Conservation (phyloP, 2,797 vertebrate genomes). For the Bradypus variegatus region DNA sequence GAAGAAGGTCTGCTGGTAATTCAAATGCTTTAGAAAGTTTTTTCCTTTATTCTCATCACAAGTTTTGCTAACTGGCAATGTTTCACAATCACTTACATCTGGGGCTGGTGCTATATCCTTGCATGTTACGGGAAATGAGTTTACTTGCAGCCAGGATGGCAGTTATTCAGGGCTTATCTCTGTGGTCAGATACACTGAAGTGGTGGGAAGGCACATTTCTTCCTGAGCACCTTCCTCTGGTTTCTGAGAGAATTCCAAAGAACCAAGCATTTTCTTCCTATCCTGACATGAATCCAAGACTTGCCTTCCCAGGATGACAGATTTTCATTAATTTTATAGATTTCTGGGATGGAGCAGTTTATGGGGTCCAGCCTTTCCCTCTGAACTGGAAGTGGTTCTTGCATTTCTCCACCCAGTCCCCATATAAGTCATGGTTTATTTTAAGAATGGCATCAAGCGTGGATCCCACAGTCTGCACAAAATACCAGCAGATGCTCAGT, state of each 20-base stretch:
- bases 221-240: not conserved
- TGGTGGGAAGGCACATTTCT: not conserved
- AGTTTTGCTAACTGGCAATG: not conserved
- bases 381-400: slow-evolving; percentile 52
- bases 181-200: not conserved
- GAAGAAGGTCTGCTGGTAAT: not conserved
- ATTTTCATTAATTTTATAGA: slow-evolving; percentile 18
- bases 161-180: not conserved
- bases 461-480: slow-evolving; percentile 51
- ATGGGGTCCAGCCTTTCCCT: slow-evolving; percentile 58
- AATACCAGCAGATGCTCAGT: slow-evolving; percentile 53
- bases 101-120: not conserved
- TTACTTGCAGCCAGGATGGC: not conserved
- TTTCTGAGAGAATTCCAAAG: not conserved
- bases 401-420: slow-evolving; percentile 21
- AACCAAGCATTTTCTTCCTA: not conserved
- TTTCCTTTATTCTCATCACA: not conserved
- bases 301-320: not conserved
- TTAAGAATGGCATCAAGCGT: slow-evolving; percentile 58
- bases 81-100: not conserved
- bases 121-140: not conserved
- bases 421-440: slow-evolving; percentile 38
- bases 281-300: not conserved
- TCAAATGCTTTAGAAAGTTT: not conserved
- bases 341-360: slow-evolving; percentile 50